Evolutionary conservation across 2,797 vertebrate genomes (phyloP).

Genomic region (Phrynocephalus vlangalii): DNA sequence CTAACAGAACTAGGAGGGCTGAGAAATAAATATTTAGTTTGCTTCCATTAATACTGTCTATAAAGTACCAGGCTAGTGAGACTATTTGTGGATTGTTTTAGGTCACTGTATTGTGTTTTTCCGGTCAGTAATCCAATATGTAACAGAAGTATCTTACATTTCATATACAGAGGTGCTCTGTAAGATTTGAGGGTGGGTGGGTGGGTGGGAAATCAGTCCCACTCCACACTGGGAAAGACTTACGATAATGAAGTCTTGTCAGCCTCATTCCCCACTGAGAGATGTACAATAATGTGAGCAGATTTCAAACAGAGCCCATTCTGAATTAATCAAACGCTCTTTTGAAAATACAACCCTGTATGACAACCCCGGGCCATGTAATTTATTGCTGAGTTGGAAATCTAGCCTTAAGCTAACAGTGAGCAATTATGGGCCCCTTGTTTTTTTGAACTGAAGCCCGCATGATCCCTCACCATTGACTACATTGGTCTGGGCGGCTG

Average conservation of each 20-base stretch:
- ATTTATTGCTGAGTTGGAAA: neutral
- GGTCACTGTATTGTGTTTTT: constrained; percentile 19
- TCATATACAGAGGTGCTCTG: neutral
- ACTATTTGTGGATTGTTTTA: constrained; percentile 18
- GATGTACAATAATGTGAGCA: neutral
- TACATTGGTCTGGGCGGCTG: neutral
- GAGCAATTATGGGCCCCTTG: neutral
- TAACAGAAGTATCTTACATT: constrained; percentile 3
- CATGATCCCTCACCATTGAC: neutral
- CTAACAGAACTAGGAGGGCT: neutral
- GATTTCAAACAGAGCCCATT: neutral
- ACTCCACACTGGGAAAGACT: neutral
- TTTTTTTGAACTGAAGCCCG: neutral
- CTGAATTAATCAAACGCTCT: neutral
- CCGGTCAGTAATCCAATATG: constrained; percentile 13
- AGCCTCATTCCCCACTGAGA: neutral
- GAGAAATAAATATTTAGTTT: constrained; percentile 31
- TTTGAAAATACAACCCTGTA: neutral
- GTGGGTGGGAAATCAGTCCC: neutral
- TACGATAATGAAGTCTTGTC: neutral
- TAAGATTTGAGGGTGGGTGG: neutral
- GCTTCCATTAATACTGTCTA: constrained; percentile 21
- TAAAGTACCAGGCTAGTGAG: neutral
- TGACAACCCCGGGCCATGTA: neutral
- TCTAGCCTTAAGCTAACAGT: neutral